Base-by-base conservation (phyloP, 1,140 invertebrate genomes). In the Magallana ariakensis region DNA sequence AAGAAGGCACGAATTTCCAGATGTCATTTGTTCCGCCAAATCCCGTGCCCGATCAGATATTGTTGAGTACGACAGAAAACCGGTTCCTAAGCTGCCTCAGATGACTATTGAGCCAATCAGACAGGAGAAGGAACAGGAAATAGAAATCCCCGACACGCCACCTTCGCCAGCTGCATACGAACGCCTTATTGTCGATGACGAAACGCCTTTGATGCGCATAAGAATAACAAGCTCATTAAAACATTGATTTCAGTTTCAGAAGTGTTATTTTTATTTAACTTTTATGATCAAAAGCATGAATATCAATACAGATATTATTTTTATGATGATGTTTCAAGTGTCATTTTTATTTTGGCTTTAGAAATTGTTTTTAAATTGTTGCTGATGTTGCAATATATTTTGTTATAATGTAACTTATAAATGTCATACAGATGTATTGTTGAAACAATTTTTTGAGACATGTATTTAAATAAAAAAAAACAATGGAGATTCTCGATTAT, bases 151-250 rank as follows among this genome's bases (percentile, higher is more conserved):
- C 10, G 81, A 55, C 10, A 46, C 57, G 54, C 46, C 80, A 11
- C 57, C 57, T 13, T 54, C 81, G 22, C 81, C 82, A 8, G 58
- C 80, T 7, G 85, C 87, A 5, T 83, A 86, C 9, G 88, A 89
- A 75, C 13, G 83, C 46, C 66, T 89, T 9, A 89, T 89, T 70
- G 88, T 85, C 3, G 88, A 89, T 10, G 88, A 89, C 22, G 88
- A 89, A 85, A 80, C 88, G 0, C 85, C 88, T 9, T 85, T 89
- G 85, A 89, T 89, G 85, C 82, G 85, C 10, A 89, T 89, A n/a
- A 58, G 88, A 62, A 89, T 89, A 9, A 89, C 88, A 10, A 89
- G 85, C 57, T 88, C 85, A 56, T 26, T 82, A 33, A 88, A 88
- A 54, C 66, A 75, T 26, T 75, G 33, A 75, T 33, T 11, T 19